phyloP scores from a whole-genome alignment of 2,113 vertebrate genomes.

The Gadus chalcogrammus region DNA sequence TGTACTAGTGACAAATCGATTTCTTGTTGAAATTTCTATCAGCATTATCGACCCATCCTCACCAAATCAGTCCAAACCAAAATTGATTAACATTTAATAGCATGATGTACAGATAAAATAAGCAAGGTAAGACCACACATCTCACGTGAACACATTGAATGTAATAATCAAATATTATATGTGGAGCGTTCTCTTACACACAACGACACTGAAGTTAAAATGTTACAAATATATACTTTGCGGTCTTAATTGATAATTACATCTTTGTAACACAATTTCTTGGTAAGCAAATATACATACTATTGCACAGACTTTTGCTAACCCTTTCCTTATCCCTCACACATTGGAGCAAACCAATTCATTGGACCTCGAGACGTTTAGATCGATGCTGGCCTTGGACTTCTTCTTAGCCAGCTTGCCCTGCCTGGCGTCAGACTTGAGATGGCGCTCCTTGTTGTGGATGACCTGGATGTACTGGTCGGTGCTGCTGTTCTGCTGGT shows the following conservation, averaged over 20 bases:
- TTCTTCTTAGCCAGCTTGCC: constrained; percentile 73
- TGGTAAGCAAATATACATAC: no score
- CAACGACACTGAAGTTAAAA: background rate
- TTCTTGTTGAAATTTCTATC: no score
- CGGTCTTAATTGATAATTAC: background rate
- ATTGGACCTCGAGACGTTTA: constrained; percentile 60
- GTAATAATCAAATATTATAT: background rate
- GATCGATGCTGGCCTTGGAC: constrained; percentile 61
- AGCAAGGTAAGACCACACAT: no score
- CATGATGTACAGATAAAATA: no score
- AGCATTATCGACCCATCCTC: no score
- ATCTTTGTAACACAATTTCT: background rate
- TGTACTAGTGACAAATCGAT: no score
- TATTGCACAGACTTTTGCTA: no score
- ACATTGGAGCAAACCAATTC: constrained; percentile 87
- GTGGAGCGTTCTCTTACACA: background rate
- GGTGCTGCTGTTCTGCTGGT: constrained; percentile 84
- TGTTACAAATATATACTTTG: background rate
- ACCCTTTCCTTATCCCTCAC: constrained; percentile 34
- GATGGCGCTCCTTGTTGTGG: constrained; percentile 77
- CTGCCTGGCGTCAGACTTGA: constrained; percentile 64
- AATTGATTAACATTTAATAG: no score
- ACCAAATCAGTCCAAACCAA: no score
- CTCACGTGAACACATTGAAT: background rate
- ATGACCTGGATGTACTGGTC: constrained; percentile 88